Evolutionary conservation across 2,888 invertebrate genomes (phyloP), one percentile per base, ranked within the genome.

Genomic region (Coremacera marginata): DNA sequence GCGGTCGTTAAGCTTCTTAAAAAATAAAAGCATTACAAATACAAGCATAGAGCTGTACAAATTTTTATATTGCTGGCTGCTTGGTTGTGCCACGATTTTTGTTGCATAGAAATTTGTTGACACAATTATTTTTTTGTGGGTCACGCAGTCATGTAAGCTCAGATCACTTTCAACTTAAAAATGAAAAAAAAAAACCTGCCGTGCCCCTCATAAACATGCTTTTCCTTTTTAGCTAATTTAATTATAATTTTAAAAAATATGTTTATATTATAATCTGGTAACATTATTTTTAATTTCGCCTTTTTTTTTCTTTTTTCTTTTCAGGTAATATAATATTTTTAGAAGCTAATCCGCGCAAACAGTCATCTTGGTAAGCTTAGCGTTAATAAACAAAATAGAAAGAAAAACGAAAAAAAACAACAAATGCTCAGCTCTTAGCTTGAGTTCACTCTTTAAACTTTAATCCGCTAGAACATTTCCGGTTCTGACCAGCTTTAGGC

Each of bases 101-200:
- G 70, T 73, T 76, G 82, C 84, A 86, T 85, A 86, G 85, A 85
- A 86, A 85, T 85, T 86, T 82, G 86, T 85, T 85, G 87, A 85
- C 85, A 85, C 81, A 86, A 84, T 22, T 65, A 74, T 37, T 60
- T 65, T 80, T 82, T 85, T 83, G 86, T 85, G 84, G 87, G 87
- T 86, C 85, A 85, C 84, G 81, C 85, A 83, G 83, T 82, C 87
- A 86, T 85, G 82, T 80, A 80, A 75, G 75, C 79, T 44, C 67
- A 44, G 67, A 44, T 67, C 31, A 67, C 37, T 25, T 49, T 44
- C 72, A 72, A 27, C 62, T 51, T 22, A 16, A 65, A 19, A 51
- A 51, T 4, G 11, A 5, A 14, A 51, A n/a, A 16, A 7, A 34
- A 1, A 7, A 65, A 37, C 34, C 1, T 9, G 5, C 25, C 16